These are phyloP conservation scores for Phrixothrix hirtus DNA, from an alignment of 2,888 invertebrate genomes.

Conservation along the genomic window DNA sequence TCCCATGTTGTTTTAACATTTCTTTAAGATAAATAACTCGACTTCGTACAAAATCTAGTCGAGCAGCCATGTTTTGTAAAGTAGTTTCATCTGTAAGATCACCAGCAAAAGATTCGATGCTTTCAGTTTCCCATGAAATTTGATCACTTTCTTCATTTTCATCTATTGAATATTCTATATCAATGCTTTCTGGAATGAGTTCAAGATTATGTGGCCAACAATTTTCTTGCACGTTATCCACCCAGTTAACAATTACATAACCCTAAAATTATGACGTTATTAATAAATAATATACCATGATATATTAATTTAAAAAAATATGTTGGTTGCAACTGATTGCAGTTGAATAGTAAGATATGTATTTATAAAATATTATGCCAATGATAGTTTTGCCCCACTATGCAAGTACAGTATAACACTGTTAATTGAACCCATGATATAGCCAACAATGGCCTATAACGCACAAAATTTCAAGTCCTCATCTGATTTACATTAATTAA, in stretches of 20 bases:
- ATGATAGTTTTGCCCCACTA: too few relatives aligned
- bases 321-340: too few relatives aligned
- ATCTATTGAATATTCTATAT: conserved; percentile 75
- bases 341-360: too few relatives aligned
- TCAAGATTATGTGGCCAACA: conserved; percentile 83
- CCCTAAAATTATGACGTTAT: too few relatives aligned
- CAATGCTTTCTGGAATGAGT: conserved; percentile 75
- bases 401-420: too few relatives aligned
- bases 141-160: conserved; percentile 54
- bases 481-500: too few relatives aligned
- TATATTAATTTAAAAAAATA: too few relatives aligned
- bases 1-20: conserved; percentile 13
- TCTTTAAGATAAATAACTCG: conserved; percentile 61
- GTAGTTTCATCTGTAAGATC: conserved; percentile 57
- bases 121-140: conserved; percentile 84
- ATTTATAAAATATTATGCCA: too few relatives aligned
- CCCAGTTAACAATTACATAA: conserved; percentile 90
- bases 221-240: conserved; percentile 81
- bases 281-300: too few relatives aligned
- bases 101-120: conserved; percentile 62
- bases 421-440: too few relatives aligned
- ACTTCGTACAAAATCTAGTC: conserved; percentile 56
- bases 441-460: too few relatives aligned
- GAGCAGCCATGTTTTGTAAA: conserved; percentile 69
- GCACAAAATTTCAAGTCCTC: too few relatives aligned